Percentiles rank a stretch among this genome's conserved stretches.
These are phyloP conservation scores for Cathartes aura DNA, from an alignment of 2,113 vertebrate genomes.

Conservation along the genomic window DNA sequence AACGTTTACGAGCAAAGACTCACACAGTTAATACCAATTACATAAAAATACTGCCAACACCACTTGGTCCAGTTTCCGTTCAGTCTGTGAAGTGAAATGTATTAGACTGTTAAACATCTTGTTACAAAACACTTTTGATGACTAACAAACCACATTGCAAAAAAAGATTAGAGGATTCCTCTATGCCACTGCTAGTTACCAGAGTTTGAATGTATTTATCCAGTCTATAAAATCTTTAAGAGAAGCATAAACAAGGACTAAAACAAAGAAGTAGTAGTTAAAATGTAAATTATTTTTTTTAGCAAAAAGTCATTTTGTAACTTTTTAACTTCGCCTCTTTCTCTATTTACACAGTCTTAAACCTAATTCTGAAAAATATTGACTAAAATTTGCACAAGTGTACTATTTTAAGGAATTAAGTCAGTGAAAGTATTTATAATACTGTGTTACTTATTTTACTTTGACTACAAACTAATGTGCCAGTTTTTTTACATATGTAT, in stretches of 20 bases:
- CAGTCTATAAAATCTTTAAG: neutral
- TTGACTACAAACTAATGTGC: neutral
- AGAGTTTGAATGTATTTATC: neutral
- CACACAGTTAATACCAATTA: neutral
- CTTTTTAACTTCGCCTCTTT: neutral
- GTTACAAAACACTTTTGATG: neutral
- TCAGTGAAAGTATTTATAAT: neutral
- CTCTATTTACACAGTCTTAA: neutral
- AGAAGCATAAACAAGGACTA: neutral
- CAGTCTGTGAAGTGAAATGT: neutral
- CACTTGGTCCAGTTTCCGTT: neutral
- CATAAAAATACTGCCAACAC: neutral
- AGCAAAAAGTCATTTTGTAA: neutral
- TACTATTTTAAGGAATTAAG: neutral
- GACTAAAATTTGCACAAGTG: neutral
- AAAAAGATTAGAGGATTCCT: neutral
- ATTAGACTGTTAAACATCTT: neutral
- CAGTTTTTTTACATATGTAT: too few species aligned
- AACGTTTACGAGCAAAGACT: neutral
- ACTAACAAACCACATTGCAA: neutral
- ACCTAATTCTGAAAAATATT: neutral
- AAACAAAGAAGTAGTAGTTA: neutral
- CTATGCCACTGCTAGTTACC: neutral
- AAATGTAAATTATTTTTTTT: neutral
- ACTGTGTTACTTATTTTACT: neutral